Evolutionary conservation across 2,888 invertebrate species (phyloP).

Genomic region (Parelbella ahira): DNA sequence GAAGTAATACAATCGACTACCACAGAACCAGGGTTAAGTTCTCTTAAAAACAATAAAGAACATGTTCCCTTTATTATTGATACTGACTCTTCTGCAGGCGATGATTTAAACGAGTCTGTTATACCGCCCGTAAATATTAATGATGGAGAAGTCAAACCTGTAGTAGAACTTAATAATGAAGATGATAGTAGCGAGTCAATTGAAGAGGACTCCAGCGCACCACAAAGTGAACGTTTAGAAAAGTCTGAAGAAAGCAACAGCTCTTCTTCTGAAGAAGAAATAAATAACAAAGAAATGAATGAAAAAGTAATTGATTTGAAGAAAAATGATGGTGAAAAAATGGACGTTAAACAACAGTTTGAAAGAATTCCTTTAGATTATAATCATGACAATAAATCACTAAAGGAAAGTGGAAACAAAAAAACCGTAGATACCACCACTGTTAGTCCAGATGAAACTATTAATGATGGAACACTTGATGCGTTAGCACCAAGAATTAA

Average conservation of each 20-base stretch:
- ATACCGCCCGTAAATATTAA: conserved; percentile 46
- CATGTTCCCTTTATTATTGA: neutral
- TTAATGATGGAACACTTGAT: conserved; percentile 45
- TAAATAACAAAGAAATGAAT: conserved; percentile 22
- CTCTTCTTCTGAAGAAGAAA: conserved; percentile 16
- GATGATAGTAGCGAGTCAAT: conserved; percentile 42
- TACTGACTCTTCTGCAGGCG: conserved; percentile 33
- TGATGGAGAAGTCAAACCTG: conserved; percentile 65
- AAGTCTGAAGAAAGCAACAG: conserved; percentile 6
- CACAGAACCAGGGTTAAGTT: neutral
- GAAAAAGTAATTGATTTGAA: conserved; percentile 19
- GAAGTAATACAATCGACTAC: neutral
- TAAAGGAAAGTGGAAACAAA: conserved; percentile 36
- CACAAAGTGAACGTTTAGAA: conserved; percentile 10
- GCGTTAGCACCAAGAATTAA: conserved; percentile 43
- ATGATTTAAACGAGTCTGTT: conserved; percentile 32
- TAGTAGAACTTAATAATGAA: conserved; percentile 60
- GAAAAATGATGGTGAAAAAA: conserved; percentile 36
- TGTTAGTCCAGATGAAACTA: conserved; percentile 31
- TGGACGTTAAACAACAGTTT: conserved; percentile 65
- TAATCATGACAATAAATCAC: conserved; percentile 44
- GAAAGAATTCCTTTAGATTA: conserved; percentile 71
- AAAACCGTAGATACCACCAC: conserved; percentile 28
- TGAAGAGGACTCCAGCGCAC: conserved; percentile 31
- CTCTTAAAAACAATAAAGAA: conserved; percentile 1